A percentile compares a stretch with the other conserved stretches of the same genome.
These are phyloP conservation scores for Orius insidiosus DNA, from an alignment of 1,140 invertebrate genomes.

Conservation along the genomic window DNA sequence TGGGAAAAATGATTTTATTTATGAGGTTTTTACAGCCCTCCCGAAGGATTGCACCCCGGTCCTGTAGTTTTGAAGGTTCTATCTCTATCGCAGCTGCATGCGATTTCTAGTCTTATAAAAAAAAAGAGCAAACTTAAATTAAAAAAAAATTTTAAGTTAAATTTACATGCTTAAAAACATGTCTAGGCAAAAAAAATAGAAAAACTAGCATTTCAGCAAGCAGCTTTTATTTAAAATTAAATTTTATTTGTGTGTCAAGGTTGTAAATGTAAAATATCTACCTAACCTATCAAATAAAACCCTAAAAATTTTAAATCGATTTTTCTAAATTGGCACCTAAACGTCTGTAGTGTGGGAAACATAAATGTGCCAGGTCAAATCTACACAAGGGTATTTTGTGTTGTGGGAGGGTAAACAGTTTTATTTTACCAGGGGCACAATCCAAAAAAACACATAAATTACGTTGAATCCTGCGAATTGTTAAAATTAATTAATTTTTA, in stretches of 20 bases:
- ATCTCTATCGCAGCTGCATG: neutral
- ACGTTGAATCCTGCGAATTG: conserved; percentile 1
- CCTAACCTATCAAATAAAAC: neutral
- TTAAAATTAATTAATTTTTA: conserved; percentile 3
- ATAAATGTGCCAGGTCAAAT: neutral
- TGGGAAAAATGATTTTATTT: neutral
- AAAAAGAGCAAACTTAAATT: conserved; percentile 2
- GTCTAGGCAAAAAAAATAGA: neutral
- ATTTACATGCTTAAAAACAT: neutral
- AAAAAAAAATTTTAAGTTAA: neutral
- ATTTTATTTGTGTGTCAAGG: neutral
- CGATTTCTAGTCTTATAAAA: conserved; percentile 3
- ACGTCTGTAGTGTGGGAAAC: neutral
- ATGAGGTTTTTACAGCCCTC: too few relatives aligned
- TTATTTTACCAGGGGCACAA: too few relatives aligned
- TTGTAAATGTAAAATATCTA: neutral
- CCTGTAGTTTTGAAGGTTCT: too few relatives aligned
- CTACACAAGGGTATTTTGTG: neutral
- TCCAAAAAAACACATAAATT: neutral
- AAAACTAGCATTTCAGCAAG: too few relatives aligned
- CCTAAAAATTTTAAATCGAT: conserved; percentile 1
- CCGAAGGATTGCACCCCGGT: too few relatives aligned
- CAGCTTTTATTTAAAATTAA: neutral
- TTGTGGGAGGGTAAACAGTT: too few relatives aligned
- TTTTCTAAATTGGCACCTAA: neutral